Evolutionary conservation across 2,113 vertebrate species (phyloP).

Genomic region (Callipepla squamata): DNA sequence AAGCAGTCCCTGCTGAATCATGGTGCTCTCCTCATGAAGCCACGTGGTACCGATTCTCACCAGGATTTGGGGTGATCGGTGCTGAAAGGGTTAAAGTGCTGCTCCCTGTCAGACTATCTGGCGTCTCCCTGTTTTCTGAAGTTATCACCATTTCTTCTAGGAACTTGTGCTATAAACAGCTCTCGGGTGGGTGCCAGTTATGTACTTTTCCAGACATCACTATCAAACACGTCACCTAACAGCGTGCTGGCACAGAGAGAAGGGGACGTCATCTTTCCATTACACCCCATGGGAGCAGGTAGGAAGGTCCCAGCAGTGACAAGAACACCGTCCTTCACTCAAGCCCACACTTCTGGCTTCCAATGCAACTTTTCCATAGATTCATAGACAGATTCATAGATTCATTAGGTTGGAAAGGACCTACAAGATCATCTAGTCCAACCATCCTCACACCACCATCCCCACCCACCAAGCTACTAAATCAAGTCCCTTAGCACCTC

Average conservation of each 20-base stretch:
- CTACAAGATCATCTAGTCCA: too few species aligned
- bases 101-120: not conserved
- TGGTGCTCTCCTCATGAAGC: not conserved
- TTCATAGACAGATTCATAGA: too few species aligned
- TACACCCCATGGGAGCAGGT: accelerated
- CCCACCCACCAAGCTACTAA: too few species aligned
- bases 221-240: not conserved
- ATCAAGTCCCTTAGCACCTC: too few species aligned
- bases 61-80: not conserved
- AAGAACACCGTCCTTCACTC: not conserved
- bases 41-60: not conserved
- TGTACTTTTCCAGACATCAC: not conserved
- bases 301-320: not conserved
- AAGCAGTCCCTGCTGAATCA: not conserved
- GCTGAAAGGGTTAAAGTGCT: not conserved
- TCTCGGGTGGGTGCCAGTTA: not conserved
- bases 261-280: not conserved
- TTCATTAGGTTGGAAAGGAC: too few species aligned
- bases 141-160: constrained; percentile 37
- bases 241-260: accelerated
- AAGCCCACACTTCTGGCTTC: not conserved
- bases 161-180: constrained; percentile 45
- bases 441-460: too few species aligned
- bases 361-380: not conserved
- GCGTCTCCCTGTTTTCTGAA: constrained; percentile 2